Evolutionary conservation across 2,113 vertebrate genomes (phyloP), one percentile per base, ranked within the genome.

Genomic region (Pleuronectes platessa): DNA sequence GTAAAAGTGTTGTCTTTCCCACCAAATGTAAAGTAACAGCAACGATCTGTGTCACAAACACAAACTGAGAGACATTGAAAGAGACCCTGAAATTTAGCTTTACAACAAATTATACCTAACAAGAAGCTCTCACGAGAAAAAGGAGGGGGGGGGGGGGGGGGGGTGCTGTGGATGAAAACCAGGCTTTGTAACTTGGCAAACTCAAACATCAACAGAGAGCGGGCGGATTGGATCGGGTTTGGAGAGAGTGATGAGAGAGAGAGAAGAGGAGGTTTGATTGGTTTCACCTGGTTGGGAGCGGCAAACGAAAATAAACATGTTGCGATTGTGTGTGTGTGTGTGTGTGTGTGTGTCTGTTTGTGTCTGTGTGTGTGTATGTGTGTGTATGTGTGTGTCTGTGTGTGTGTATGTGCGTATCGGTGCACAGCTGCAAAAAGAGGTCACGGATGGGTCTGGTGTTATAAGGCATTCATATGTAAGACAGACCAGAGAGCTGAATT

Each of bases 201-300:
- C 40, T 10, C 35, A 37, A 8, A 37, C 35, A 58, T 21, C 14
- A 12, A 47, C 45, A 58, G 8, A 74, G 56, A 58, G 49, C 20
- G 53, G 53, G 61, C 35, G 14, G 47, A 72, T 59, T 73, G 49
- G 55, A 73, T 74, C 60, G 27, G 21, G 66, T 63, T 79, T 35
- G 21, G 35, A 71, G 37, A 23, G 60, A 74, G 56, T 42, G 45
- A 71, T 63, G 68, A 74, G 56, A 72, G 26, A 71, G 23, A 53
- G 61, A 18, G 55, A 37, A 3, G 21, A 37, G 7, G 35, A 31
- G 35, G 35, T 76, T 68, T 82, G 65, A 85, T 78, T 71, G 66
- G 65, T 86, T 90, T 83, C 81, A 86, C 79, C 71, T 84, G 81
- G 37, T 7, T 42, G 55, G 60, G 2, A 75, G 74, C 73, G 68